A percentile compares a stretch with the other conserved stretches of the same genome.
These are phyloP conservation scores for Ctenodactylus gundi DNA, from an alignment of 2,113 vertebrate species.

Conservation along the genomic window DNA sequence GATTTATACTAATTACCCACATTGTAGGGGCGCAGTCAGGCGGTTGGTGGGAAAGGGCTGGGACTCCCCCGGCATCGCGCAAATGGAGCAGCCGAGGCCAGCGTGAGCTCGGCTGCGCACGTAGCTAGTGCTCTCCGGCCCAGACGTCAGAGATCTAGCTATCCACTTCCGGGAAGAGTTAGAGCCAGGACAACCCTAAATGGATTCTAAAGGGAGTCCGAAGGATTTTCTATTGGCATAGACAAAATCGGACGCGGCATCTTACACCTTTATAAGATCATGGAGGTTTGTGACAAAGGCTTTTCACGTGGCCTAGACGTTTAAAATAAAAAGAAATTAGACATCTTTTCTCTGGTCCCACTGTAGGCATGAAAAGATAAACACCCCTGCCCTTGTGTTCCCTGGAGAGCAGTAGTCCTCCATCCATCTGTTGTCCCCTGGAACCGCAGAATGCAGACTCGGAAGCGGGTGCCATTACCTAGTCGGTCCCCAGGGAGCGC, in stretches of 20 bases:
- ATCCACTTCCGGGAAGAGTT: background rate
- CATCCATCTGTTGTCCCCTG: accelerated
- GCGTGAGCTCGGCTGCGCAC: no score
- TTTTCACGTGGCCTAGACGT: background rate
- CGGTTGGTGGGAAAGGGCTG: background rate
- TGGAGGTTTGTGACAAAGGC: background rate
- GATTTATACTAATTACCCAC: background rate
- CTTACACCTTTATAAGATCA: no score
- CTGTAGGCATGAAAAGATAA: background rate
- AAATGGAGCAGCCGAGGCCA: no score
- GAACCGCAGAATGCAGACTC: background rate
- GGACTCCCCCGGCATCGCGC: background rate
- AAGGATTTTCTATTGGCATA: background rate
- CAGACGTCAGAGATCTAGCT: background rate
- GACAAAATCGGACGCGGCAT: background rate
- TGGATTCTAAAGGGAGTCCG: background rate
- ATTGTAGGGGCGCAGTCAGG: background rate
- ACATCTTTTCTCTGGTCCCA: background rate
- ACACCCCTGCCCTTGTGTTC: background rate
- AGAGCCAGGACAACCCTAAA: background rate
- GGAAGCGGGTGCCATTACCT: background rate
- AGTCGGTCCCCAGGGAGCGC: constrained; percentile 45
- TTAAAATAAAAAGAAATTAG: background rate
- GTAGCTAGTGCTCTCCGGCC: no score
- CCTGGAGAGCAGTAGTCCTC: accelerated